Conservation (phyloP, 2,797 vertebrate species). For the Eurystomus glaucurus region DNA sequence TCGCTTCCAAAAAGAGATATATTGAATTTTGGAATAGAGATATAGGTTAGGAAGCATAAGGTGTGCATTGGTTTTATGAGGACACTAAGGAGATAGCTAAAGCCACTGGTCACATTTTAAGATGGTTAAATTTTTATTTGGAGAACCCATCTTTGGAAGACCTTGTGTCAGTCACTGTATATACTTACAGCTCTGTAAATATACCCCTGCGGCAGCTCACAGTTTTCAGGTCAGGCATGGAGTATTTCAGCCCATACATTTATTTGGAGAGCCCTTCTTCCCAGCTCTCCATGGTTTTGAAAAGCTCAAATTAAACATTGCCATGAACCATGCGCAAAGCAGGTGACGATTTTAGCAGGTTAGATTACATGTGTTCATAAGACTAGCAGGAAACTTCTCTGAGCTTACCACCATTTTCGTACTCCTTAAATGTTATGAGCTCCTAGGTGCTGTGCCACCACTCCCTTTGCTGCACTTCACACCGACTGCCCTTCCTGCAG, state of each 20-base stretch:
- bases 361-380: not conserved
- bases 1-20: not conserved
- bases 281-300: not conserved
- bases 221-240: not conserved
- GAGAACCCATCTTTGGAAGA: not conserved
- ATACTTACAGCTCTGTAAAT: not conserved
- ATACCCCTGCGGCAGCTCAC: not conserved
- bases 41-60: not conserved
- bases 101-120: not conserved
- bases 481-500: accelerated
- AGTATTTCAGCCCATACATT: not conserved
- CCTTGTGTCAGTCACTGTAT: not conserved
- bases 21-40: not conserved
- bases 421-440: not conserved
- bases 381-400: not conserved
- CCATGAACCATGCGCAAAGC: not conserved
- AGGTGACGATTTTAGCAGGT: not conserved
- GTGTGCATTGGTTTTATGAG: not conserved
- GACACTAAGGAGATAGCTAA: not conserved
- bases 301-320: not conserved
- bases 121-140: not conserved
- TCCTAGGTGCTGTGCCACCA: not conserved
- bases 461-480: accelerated
- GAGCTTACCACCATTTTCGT: not conserved
- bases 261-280: not conserved